phyloP scores from a whole-genome alignment of 2,888 invertebrate species.

The Megalurothrips usitatus region DNA sequence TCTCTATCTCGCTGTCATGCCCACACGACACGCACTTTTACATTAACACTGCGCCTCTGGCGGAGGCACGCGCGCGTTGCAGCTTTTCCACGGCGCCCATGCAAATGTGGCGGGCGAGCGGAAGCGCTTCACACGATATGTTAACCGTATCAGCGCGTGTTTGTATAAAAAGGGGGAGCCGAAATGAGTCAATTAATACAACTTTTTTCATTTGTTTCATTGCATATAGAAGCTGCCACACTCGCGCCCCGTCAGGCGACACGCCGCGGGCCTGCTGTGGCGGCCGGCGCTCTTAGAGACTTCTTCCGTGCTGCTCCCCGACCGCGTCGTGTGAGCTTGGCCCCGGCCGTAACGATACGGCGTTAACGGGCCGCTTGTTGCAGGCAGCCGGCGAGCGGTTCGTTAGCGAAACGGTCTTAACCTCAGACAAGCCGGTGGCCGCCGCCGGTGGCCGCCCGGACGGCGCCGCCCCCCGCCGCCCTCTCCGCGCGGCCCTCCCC shows the following conservation, averaged over 20 bases:
- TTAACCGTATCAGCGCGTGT: background rate
- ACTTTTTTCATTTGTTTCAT: background rate
- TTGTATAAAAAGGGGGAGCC: background rate
- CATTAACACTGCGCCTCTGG: background rate
- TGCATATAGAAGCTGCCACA: too few species aligned
- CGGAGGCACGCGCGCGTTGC: background rate
- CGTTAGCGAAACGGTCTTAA: slow-evolving; percentile 6
- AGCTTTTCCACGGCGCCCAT: background rate
- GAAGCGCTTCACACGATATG: background rate
- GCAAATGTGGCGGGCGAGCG: background rate
- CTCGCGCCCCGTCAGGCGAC: background rate
- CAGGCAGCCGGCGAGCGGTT: background rate
- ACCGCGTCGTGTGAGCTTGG: background rate
- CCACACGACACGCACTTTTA: background rate
- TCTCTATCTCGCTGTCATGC: background rate
- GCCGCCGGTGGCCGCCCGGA: too few species aligned
- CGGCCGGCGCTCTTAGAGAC: too few species aligned
- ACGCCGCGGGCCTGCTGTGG: too few species aligned
- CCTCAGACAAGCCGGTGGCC: background rate
- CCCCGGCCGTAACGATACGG: background rate
- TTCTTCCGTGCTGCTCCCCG: background rate
- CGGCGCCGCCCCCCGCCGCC: background rate
- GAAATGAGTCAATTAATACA: background rate
- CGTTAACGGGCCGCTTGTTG: background rate
- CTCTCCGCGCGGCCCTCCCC: background rate